Conservation (phyloP, 2,797 vertebrate species). For the Pangasius djambal region DNA sequence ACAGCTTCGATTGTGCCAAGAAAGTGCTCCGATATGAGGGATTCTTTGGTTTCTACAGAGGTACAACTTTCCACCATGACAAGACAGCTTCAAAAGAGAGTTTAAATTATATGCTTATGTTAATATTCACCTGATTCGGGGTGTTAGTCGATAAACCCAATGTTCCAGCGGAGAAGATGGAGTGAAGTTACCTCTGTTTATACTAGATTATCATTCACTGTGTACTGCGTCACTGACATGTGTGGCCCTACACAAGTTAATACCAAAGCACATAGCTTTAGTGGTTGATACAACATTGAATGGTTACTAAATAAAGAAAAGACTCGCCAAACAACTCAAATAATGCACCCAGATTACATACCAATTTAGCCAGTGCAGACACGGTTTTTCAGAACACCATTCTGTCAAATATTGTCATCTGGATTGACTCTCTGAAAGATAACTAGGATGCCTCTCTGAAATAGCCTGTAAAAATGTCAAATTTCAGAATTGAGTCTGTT, state of each 20-base stretch:
- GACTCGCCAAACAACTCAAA: slow-evolving; percentile 4
- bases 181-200: slow-evolving; percentile 17
- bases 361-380: background rate
- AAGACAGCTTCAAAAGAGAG: background rate
- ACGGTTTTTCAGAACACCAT: background rate
- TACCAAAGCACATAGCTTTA: slow-evolving; percentile 40
- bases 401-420: slow-evolving; percentile 4
- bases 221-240: slow-evolving; percentile 39
- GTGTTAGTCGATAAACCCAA: background rate
- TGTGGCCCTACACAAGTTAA: slow-evolving; percentile 38
- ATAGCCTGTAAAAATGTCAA: background rate
- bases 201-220: slow-evolving; percentile 28
- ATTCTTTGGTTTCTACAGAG: slow-evolving; percentile 93
- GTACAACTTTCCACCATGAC: slow-evolving; percentile 66
- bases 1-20: slow-evolving; percentile 96
- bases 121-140: background rate
- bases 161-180: background rate
- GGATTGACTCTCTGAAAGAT: background rate
- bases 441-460: background rate
- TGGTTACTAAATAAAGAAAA: slow-evolving; percentile 30
- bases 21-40: slow-evolving; percentile 93
- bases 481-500: background rate
- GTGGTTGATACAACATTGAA: slow-evolving; percentile 44
- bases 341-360: slow-evolving; percentile 16
- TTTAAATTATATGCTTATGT: background rate